Evolutionary conservation across 2,888 invertebrate species (phyloP), one percentile per base, ranked within the genome.

Genomic region (Resseliella maxima): DNA sequence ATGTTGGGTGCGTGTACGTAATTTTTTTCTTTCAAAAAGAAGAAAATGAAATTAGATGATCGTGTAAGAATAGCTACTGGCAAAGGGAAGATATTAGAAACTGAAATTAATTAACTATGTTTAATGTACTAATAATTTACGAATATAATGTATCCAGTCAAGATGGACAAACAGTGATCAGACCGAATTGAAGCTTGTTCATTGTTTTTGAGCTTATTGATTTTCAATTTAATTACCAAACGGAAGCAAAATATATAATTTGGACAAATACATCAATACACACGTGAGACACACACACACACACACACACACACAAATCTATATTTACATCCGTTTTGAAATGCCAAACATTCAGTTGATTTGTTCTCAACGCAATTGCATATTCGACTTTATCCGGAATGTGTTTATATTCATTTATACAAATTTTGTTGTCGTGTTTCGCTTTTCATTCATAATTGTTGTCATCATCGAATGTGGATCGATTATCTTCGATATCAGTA

Each of bases 331-430:
- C 5, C 12, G 12, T 41, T 41, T 41, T 12, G 41, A 8, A 41
- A n/a, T n/a, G 41, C 41, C n/a, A 59, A 59, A 59, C 59, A 59
- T 59, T 59, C 59, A 59, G 24, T 59, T 24, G 24, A 59, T 59
- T 59, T n/a, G 2, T 59, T 59, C 24, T 18, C 21, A 50, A 12
- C 15, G 15, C 50, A 50, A 50, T 21, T 41, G 41, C 41, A 41
- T 41, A 41, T 41, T 41, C 6, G 12, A 41, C 41, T 41, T 50
- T 8, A 12, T 12, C 50, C 15, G 21, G 10, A 41, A 50, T 50
- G 41, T 41, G 41, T 41, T 5, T 41, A 50, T 59, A 24, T 24
- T 59, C 6, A 24, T 59, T 50, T 50, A 15, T 50, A 15, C 18
- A 6, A 15, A 2, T 50, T 18, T 50, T 15, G 8, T 50, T 18